Evolutionary conservation across 1,140 invertebrate species (phyloP).

Genomic region (Orchestia grillus): DNA sequence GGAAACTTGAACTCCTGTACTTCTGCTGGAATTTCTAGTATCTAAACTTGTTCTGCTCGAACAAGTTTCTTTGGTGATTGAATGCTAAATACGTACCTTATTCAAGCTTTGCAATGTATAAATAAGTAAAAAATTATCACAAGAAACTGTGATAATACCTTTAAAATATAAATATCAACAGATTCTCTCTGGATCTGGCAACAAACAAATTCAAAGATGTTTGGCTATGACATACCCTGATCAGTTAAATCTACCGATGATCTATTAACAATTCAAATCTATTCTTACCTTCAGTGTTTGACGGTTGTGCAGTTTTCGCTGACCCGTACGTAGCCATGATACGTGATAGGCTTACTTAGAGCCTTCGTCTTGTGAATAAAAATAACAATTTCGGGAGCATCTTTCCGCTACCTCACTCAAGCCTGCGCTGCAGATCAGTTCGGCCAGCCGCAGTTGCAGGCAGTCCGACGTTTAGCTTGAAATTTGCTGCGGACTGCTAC

Average conservation of each 20-base stretch:
- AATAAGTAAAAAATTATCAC: too few species aligned
- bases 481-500: neutral
- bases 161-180: too few species aligned
- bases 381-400: neutral
- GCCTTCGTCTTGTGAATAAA: slow-evolving; percentile 15
- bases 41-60: too few species aligned
- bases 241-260: neutral
- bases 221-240: too few species aligned
- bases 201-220: too few species aligned
- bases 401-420: neutral
- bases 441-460: neutral
- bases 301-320: neutral
- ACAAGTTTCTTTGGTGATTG: too few species aligned
- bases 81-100: too few species aligned
- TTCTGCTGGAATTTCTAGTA: too few species aligned
- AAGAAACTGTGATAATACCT: too few species aligned
- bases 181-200: too few species aligned
- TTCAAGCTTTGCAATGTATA: too few species aligned
- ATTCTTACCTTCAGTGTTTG: neutral
- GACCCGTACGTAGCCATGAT: neutral
- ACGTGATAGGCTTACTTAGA: neutral
- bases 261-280: neutral
- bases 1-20: too few species aligned
- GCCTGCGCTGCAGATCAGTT: neutral
- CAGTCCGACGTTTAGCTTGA: neutral